Evolutionary conservation across 2,888 invertebrate species (phyloP).

Genomic region (Acronicta alni): DNA sequence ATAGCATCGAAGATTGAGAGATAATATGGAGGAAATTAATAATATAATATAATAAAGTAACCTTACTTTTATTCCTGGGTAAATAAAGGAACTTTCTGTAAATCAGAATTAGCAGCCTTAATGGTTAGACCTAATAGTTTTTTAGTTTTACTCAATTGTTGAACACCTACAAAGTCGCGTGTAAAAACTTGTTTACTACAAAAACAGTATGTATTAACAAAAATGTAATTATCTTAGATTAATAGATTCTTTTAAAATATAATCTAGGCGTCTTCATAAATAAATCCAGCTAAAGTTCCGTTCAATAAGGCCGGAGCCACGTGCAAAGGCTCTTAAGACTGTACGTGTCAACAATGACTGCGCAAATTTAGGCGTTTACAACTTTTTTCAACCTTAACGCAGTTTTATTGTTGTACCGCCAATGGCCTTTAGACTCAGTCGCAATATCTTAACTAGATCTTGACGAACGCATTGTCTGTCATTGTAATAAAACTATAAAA

Average conservation of each 20-base stretch:
- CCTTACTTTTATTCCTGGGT: too few relatives aligned
- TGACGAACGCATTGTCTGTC: slow-evolving; percentile 37
- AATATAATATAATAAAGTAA: too few relatives aligned
- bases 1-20: too few relatives aligned
- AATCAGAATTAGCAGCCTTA: too few relatives aligned
- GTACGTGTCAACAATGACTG: slow-evolving; percentile 31
- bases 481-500: slow-evolving; percentile 21
- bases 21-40: too few relatives aligned
- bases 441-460: slow-evolving; percentile 49
- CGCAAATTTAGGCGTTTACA: slow-evolving; percentile 22
- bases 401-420: slow-evolving; percentile 39
- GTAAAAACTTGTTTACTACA: too few relatives aligned
- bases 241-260: background rate
- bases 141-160: too few relatives aligned
- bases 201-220: too few relatives aligned
- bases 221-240: too few relatives aligned
- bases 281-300: slow-evolving; percentile 17
- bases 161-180: too few relatives aligned
- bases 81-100: too few relatives aligned
- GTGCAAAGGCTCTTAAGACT: slow-evolving; percentile 12
- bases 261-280: slow-evolving; percentile 9
- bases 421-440: slow-evolving; percentile 31
- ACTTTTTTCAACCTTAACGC: slow-evolving; percentile 30
- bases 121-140: too few relatives aligned
- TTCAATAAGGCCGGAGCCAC: slow-evolving; percentile 24